Base-by-base conservation (phyloP, 2,888 invertebrate genomes). In the Chalcis sispes region DNA sequence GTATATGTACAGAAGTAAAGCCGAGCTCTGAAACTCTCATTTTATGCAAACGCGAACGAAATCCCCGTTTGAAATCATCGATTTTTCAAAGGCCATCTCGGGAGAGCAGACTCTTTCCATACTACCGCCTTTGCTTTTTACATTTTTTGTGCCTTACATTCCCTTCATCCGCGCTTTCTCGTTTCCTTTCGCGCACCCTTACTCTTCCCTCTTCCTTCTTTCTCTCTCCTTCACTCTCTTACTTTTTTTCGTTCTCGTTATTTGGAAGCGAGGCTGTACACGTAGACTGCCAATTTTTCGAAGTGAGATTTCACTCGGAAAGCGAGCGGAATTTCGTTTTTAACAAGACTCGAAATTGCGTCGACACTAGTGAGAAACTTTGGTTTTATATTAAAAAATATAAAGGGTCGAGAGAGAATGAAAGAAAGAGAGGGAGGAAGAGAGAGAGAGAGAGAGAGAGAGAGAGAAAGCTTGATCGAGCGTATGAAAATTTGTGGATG, bases 41-140 rank as follows among this genome's bases (percentile, higher is more conserved):
- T 83, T 81, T 81, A 84, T 83, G 82, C 83, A 82, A 83, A 84
- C 65, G 65, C 50, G 65, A 70, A 58, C 79, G 80, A 82, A 81
- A 83, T 82, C 80, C 79, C 79, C 78, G 79, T 80, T 82, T 79
- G 72, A 79, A 79, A 62, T 81, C 79, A 80, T 79, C 80, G 80
- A 82, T 82, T 84, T 83, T 80, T 82, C 81, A 80, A 79, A 77
- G 79, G 65, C 80, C 81, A 80, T 79, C 81, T 78, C 77, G 81
- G 15, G 18, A 36, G 73, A 75, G 65, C 72, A 72, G 72, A 32
- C 70, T 67, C 66, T 67, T 67, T 67, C 23, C 66, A 54, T 67
- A 40, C 66, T 42, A 67, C 18, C 40, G 56, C 29, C 25, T 20
- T 20, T 20, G 18, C 3, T 15, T 46, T 4, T 4, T 36, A 36